Evolutionary conservation across 2,113 vertebrate species (phyloP).

Genomic region (Gymnocephalus cernua): DNA sequence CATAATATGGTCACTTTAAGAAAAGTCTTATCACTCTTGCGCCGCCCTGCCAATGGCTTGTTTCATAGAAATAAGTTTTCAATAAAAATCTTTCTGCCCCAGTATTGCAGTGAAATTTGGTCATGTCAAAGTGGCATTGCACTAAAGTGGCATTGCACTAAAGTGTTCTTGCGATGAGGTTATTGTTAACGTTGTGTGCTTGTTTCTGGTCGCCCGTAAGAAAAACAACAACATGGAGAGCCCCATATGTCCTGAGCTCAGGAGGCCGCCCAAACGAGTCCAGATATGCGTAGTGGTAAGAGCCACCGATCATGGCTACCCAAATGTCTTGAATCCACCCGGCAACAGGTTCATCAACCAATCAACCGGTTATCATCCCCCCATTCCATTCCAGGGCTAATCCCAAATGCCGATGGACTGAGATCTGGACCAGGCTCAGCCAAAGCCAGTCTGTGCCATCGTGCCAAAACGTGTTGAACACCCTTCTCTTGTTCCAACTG

Average conservation of each 20-base stretch:
- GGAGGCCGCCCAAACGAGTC: conserved; percentile 91
- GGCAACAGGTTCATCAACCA: conserved; percentile 60
- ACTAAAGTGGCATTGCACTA: neutral
- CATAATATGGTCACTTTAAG: no score
- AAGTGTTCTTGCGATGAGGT: conserved; percentile 8
- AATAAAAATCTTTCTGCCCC: neutral
- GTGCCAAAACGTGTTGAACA: conserved; percentile 57
- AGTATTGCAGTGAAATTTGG: conserved; percentile 14
- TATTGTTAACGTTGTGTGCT: conserved; percentile 74
- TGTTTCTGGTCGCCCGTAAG: conserved; percentile 78
- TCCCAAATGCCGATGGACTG: conserved; percentile 70
- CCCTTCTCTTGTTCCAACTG: conserved; percentile 55
- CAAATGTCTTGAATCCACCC: conserved; percentile 55
- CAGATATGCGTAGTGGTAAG: conserved; percentile 95
- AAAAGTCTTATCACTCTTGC: neutral
- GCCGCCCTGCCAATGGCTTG: conserved; percentile 6
- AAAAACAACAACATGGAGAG: conserved; percentile 85
- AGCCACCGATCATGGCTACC: conserved; percentile 60
- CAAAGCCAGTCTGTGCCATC: conserved; percentile 58
- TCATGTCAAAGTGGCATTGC: neutral
- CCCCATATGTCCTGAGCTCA: conserved; percentile 83
- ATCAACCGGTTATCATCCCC: conserved; percentile 49
- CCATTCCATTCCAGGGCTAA: conserved; percentile 69
- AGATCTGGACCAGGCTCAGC: conserved; percentile 48
- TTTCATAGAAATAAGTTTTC: conserved; percentile 8